phyloP scores from a whole-genome alignment of 2,888 invertebrate species.

The Chloromyia formosa region DNA sequence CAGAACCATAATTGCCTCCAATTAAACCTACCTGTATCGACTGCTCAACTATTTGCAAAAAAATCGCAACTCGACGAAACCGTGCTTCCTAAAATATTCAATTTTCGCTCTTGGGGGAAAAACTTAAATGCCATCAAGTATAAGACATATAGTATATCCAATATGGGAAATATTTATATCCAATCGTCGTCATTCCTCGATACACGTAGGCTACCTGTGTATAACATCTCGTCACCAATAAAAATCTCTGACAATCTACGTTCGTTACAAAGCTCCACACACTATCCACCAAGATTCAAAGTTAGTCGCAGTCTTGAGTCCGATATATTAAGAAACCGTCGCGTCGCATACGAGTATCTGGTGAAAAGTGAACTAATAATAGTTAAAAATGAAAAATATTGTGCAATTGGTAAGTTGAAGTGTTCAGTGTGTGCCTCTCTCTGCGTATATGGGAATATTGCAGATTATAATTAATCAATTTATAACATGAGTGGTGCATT shows the following conservation, averaged over 20 bases:
- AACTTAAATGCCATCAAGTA: conserved; percentile 40
- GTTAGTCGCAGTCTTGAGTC: conserved; percentile 35
- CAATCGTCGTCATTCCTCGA: background rate
- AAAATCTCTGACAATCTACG: background rate
- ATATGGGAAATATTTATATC: too few species aligned
- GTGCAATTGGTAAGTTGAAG: conserved; percentile 38
- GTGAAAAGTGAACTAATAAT: background rate
- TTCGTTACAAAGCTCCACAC: background rate
- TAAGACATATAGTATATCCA: background rate
- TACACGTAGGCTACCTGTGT: background rate
- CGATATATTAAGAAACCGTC: conserved; percentile 31
- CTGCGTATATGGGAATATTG: background rate
- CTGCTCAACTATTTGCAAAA: too few species aligned
- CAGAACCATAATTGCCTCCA: too few species aligned
- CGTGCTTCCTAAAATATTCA: background rate
- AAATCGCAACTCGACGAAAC: too few species aligned
- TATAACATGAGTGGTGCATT: background rate
- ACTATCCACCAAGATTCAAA: background rate
- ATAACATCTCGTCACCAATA: conserved; percentile 24
- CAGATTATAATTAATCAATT: background rate
- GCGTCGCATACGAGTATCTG: background rate
- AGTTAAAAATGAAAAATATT: conserved; percentile 31
- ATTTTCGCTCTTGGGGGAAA: conserved; percentile 10
- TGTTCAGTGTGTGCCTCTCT: background rate
- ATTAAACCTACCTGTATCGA: too few species aligned